Base-by-base conservation (phyloP, 37 sponge, comb jelly and placozoan species). In the Eunapius fragilis region DNA sequence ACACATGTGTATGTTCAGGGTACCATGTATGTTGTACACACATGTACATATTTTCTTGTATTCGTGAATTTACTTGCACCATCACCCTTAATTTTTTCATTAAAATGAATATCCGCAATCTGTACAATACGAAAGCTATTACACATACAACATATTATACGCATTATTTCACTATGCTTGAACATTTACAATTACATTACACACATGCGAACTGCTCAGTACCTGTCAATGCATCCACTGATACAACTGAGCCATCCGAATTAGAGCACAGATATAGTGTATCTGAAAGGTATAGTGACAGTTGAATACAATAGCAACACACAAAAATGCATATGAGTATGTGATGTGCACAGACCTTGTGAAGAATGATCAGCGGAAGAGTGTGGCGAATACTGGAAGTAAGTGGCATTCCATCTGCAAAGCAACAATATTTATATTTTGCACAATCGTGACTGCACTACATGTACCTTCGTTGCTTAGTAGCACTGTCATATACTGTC, bases 371-470 rank as follows among this genome's bases (percentile, higher is more conserved):
- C 83, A 19, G 71, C 71, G 67, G 33, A 83, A 3, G 87, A 70
- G 67, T 80, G 78, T 0, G 94, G 71, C 0, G 76, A 25, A 69
- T 91, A 91, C 23, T 88, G 80, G 50, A 81, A 77, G 67, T 89
- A 95, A 11, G 95, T 92, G 69, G 76, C 87, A 76, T 95, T 95
- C 93, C 90, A 91, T 73, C 95, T 95, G 71, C 25, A 28, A 25
- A 11, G 78, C 33, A 25, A 27, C n/a, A 23, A 48, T 48, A 58
- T 23, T 2, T 34, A 28, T 58, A 3, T n/a, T 78, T 11, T 24
- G 47, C 14, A 9, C 25, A 48, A n/a, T n/a, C 14, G 67, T 28
- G 33, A 76, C 19, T 72, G 10, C 28, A 49, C 68, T 7, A 84
- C 2, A 69, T 76, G 71, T 82, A 94, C 91, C 69, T 84, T 69